These are phyloP conservation scores for Sipha flava DNA, from an alignment of 1,140 invertebrate species.

Conservation along the genomic window DNA sequence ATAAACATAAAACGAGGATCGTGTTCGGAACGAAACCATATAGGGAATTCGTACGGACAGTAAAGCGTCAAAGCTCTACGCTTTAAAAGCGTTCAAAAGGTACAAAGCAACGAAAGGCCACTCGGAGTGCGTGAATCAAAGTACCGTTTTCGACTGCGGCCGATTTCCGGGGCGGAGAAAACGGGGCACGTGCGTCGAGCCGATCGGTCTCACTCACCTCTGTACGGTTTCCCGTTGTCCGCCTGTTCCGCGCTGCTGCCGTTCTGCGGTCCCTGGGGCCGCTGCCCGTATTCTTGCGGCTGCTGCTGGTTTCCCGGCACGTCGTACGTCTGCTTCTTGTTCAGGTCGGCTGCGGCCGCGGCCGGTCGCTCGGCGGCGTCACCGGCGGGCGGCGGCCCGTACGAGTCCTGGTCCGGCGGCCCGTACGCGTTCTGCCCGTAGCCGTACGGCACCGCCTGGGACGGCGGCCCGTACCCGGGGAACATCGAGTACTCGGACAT, in stretches of 20 bases:
- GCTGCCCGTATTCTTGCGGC: background rate
- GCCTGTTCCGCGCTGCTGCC: background rate
- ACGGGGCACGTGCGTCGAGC: too few relatives aligned
- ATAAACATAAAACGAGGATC: too few relatives aligned
- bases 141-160: too few relatives aligned
- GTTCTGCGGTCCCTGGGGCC: background rate
- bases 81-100: too few relatives aligned
- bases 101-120: too few relatives aligned
- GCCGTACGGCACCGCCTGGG: background rate
- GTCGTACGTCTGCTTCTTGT: background rate
- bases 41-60: too few relatives aligned
- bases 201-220: background rate
- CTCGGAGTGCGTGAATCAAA: too few relatives aligned
- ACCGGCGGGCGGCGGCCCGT: background rate
- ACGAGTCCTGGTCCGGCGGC: background rate
- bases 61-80: too few relatives aligned
- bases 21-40: too few relatives aligned
- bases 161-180: too few relatives aligned
- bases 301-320: background rate
- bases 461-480: background rate
- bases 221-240: background rate
- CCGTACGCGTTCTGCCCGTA: background rate
- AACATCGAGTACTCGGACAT: conserved; percentile 26
- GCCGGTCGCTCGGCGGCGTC: conserved; percentile 7
- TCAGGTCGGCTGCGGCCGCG: background rate